Base-by-base conservation (phyloP, 2,797 vertebrate genomes). In the Eulemur coronatus region DNA sequence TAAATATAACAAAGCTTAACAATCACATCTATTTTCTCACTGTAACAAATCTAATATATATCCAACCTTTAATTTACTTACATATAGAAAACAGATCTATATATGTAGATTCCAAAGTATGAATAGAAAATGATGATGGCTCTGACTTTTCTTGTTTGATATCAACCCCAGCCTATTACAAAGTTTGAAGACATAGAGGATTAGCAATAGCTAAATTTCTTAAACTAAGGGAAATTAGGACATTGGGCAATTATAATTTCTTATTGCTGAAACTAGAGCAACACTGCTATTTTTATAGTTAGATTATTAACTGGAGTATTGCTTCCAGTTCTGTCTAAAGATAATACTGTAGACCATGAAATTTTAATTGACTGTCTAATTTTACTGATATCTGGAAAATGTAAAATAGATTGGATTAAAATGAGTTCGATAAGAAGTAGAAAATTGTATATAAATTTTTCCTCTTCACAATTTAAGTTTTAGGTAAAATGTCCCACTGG, bases 311-410 rank as follows among this genome's bases (percentile, higher is more conserved):
- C 95, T 98, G 91, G 97, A 55, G 76, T 59, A 97, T 96, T 98
- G 98, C 98, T 98, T 98, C 97, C 86, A 98, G 89, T 98, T 97
- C 92, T 89, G 84, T 96, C 92, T 97, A 95, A 97, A 97, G 96
- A 76, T 55, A 94, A 96, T 81, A 95, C 93, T 55, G 63, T 72
- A 89, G 97, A 97, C 91, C 91, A 41, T 28, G 97, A 98, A 96
- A 97, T 97, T 98, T 97, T 95, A 98, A 96, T 96, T 98, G 98
- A 97, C 63, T 97, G 72, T 82, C 97, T 92, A 95, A 98, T 98
- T 98, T 97, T 63, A 92, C 97, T 75, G 84, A 97, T 97, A 96
- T 46, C 91, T 94, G 78, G 95, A 96, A 97, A 96, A 96, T 95
- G 85, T 76, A 78, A 97, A 96, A 96, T 96, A 95, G 79, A 97